phyloP scores from a whole-genome alignment of 2,113 vertebrate genomes.

The Eudorcas thomsonii region DNA sequence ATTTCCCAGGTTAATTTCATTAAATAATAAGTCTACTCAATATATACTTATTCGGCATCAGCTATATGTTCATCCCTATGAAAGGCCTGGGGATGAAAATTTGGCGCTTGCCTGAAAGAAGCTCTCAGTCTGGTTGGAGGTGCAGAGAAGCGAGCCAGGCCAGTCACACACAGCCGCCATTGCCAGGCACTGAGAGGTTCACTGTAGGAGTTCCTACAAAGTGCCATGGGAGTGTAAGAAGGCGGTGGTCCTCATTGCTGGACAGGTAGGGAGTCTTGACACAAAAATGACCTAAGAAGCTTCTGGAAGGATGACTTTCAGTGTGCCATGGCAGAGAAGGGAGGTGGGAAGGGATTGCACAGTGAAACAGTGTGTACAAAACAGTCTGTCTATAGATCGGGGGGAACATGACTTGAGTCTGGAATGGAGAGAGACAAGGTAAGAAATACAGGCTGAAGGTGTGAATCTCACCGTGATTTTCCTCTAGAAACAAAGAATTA shows the following conservation, averaged over 20 bases:
- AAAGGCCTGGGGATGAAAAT: neutral
- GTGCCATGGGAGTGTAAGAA: no score
- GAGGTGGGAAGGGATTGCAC: neutral
- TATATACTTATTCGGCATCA: neutral
- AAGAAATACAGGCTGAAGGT: neutral
- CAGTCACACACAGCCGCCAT: neutral
- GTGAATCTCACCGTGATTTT: neutral
- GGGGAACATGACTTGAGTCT: neutral
- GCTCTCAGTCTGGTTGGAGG: neutral
- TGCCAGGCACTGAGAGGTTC: neutral
- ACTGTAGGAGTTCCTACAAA: neutral
- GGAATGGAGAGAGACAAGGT: neutral
- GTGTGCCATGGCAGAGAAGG: neutral
- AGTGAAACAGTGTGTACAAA: no score
- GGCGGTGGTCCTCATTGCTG: neutral
- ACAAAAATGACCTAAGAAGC: neutral
- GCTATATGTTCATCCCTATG: neutral
- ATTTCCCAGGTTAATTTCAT: neutral
- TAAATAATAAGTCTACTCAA: neutral
- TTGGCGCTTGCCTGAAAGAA: neutral
- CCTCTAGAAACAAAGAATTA: neutral
- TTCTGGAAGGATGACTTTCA: neutral
- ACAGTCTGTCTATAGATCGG: neutral
- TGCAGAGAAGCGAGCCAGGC: neutral
- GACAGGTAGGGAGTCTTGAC: fast-evolving